Percentiles rank a stretch among this genome's conserved stretches.
Evolutionary conservation across 2,113 vertebrate genomes (phyloP).

Genomic region (Cavia porcellus): DNA sequence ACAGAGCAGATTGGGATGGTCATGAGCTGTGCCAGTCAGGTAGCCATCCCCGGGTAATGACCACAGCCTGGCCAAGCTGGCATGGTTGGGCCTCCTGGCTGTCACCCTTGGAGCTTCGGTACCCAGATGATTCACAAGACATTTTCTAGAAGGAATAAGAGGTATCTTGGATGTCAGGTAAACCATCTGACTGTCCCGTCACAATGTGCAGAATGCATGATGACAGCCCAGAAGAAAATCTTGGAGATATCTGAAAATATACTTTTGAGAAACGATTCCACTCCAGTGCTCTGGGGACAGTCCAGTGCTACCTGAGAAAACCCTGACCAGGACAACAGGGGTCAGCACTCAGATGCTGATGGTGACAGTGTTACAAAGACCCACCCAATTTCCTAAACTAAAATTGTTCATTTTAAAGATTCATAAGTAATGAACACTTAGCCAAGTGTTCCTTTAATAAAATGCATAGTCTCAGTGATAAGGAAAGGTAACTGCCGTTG

Average conservation of each 20-base stretch:
- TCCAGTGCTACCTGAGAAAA: neutral
- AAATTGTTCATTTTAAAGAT: neutral
- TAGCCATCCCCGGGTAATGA: neutral
- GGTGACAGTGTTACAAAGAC: neutral
- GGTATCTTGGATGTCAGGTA: neutral
- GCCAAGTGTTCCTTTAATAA: neutral
- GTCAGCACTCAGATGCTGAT: too few species aligned
- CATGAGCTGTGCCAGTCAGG: neutral
- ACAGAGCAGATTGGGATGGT: neutral
- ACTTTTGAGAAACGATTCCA: slow-evolving; percentile 1
- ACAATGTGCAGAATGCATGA: neutral
- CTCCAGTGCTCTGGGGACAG: neutral
- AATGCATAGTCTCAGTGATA: neutral
- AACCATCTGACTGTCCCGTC: neutral
- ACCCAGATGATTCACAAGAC: too few species aligned
- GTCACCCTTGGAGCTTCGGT: neutral
- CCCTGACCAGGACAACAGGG: neutral
- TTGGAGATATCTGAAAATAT: neutral
- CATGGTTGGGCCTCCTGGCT: neutral
- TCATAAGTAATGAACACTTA: neutral
- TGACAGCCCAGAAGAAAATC: neutral
- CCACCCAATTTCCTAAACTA: neutral
- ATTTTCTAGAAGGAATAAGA: neutral
- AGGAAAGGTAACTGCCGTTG: neutral
- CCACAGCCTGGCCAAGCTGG: neutral